Evolutionary conservation across 2,113 vertebrate species (phyloP), one percentile per base, ranked within the genome.

Genomic region (Nyctibius bracteatus): DNA sequence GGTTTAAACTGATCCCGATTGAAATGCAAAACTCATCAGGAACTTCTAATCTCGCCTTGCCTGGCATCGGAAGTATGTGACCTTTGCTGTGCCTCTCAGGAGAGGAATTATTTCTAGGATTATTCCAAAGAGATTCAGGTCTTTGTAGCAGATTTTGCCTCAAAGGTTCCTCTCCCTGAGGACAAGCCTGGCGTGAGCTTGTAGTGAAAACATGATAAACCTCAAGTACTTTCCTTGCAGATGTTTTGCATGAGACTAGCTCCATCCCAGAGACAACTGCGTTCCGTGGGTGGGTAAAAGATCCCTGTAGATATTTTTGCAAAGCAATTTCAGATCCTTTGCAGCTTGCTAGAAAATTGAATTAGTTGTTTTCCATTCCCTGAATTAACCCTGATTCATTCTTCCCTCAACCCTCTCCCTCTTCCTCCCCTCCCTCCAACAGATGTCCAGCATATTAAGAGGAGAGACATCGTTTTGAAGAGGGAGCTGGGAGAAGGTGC

Each of bases 361-460:
- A 95, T 84, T 92, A 92, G 91, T 80, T 95, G 92, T 92, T 94
- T 83, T 94, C 89, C 84, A 10, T 87, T 91, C 74, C 51, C 84
- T 94, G 95, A 89, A 93, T 97, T 96, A 96, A 97, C 80, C 92
- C 94, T 94, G 68, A 83, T 97, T 94, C 81, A 49, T 86, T 61
- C 59, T 96, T 63, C 86, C 88, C 58, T 68, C 94, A 95, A 97
- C 79, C 74, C 81, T 85, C 52, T 96, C 91, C 49, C 89, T 97
- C 85, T 96, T 94, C 95, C 90, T 95, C 65, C 93, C 94, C 89
- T 95, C 94, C 93, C 54, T 96, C 91, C 91, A 96, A 65, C 97
- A 99, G 99, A 99, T 71, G 99, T 99, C 63, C 99, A 99, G 97
- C 99, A 99, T 86, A 99, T 99, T 94, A 99, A 99, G 98, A 98